A percentile compares a stretch with the other conserved stretches of the same genome.
Conservation (phyloP, 2,113 vertebrate species). For the Spermophilus dauricus region DNA sequence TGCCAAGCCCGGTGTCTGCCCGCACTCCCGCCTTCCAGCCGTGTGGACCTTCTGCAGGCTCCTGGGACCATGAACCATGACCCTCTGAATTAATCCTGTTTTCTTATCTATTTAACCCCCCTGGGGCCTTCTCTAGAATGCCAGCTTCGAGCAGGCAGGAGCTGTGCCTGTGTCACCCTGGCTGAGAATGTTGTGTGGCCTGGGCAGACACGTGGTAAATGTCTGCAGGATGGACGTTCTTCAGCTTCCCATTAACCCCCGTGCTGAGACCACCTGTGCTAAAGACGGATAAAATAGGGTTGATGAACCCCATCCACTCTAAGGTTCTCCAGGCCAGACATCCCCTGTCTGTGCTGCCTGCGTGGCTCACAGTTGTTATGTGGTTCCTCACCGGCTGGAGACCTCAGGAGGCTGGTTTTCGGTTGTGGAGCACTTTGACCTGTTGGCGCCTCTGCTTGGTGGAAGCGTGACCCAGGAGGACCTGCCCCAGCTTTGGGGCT, state of each 20-base stretch:
- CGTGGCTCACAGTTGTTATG: not conserved
- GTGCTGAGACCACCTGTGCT: not conserved
- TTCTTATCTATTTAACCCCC: accelerated
- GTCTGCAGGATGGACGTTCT: no score
- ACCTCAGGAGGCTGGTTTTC: not conserved
- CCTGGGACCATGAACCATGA: no score
- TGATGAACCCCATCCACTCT: not conserved
- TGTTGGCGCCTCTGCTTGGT: no score
- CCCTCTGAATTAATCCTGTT: not conserved
- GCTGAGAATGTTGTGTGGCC: no score
- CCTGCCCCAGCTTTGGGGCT: not conserved
- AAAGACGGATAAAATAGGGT: not conserved
- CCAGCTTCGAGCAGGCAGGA: not conserved
- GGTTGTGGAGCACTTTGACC: not conserved
- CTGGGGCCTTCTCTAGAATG: accelerated
- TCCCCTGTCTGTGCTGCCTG: accelerated
- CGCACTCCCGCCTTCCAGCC: accelerated
- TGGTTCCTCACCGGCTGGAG: accelerated
- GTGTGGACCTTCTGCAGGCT: accelerated
- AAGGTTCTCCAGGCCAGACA: not conserved
- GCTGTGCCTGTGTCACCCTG: not conserved
- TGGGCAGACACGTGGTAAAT: no score
- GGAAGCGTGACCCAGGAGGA: accelerated
- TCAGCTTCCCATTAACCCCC: no score
- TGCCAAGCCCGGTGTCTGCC: accelerated